A percentile compares a stretch with the other conserved stretches of the same genome.
Conservation (phyloP, 2,888 invertebrate genomes). For the Mesochorus sp. region DNA sequence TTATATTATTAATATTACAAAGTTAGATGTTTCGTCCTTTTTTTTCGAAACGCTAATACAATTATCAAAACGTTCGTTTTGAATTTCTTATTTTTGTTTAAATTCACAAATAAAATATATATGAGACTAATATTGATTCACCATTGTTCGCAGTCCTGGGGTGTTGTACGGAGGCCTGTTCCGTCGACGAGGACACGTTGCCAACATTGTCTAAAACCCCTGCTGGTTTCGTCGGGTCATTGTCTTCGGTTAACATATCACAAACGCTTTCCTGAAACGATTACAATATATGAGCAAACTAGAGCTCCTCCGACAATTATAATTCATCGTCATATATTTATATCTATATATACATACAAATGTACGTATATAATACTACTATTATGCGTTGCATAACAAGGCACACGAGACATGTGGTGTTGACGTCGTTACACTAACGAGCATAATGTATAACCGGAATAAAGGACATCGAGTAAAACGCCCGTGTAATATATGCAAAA, state of each 20-base stretch:
- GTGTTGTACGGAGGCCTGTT: slow-evolving; percentile 77
- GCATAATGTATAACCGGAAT: no score
- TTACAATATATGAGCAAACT: neutral
- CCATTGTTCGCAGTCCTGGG: slow-evolving; percentile 79
- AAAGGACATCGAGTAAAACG: no score
- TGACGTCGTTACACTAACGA: no score
- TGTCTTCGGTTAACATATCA: slow-evolving; percentile 82
- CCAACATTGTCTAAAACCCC: slow-evolving; percentile 81
- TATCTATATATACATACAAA: neutral
- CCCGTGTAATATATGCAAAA: no score
- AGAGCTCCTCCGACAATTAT: neutral
- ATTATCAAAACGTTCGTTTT: no score
- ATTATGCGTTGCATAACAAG: no score
- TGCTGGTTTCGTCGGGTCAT: slow-evolving; percentile 81
- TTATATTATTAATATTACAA: no score
- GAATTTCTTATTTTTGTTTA: slow-evolving; percentile 62
- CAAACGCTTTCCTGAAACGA: slow-evolving; percentile 75
- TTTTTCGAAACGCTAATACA: no score
- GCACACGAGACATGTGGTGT: no score
- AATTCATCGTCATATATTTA: neutral
- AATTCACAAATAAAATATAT: no score
- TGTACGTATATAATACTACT: slow-evolving; percentile 55
- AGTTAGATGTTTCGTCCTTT: no score
- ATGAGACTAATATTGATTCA: no score
- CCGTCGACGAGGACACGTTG: slow-evolving; percentile 80